Evolutionary conservation across 2,113 vertebrate genomes (phyloP).

Genomic region (Leptobrachium leishanense): DNA sequence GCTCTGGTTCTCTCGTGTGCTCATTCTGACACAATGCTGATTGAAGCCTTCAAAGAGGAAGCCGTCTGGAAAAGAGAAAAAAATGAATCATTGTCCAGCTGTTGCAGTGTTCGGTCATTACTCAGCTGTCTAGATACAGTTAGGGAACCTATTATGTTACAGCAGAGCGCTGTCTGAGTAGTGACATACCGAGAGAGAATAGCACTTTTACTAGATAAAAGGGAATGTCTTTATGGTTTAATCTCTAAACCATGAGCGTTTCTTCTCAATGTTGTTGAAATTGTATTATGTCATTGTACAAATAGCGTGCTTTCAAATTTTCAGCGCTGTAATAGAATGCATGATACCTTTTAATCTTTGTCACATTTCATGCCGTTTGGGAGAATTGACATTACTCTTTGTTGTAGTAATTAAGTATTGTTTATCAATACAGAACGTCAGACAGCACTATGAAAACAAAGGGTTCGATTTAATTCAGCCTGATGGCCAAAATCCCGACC

Average conservation of each 20-base stretch:
- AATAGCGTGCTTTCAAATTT: neutral
- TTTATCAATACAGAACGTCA: too few species aligned
- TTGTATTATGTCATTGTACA: neutral
- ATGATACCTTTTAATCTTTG: too few species aligned
- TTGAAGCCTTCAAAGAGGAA: slow-evolving; percentile 63
- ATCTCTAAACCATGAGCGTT: slow-evolving; percentile 9
- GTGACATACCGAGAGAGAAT: slow-evolving; percentile 58
- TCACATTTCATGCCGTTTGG: too few species aligned
- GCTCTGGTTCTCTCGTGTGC: slow-evolving; percentile 57
- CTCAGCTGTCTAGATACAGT: slow-evolving; percentile 70
- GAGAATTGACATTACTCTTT: too few species aligned
- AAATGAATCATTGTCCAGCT: slow-evolving; percentile 63
- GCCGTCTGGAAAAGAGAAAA: slow-evolving; percentile 43
- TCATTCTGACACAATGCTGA: slow-evolving; percentile 60
- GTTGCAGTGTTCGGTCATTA: slow-evolving; percentile 66
- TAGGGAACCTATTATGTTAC: slow-evolving; percentile 66
- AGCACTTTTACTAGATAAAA: slow-evolving; percentile 50
- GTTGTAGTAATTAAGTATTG: too few species aligned
- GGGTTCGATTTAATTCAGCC: too few species aligned
- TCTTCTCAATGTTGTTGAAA: neutral
- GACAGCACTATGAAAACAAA: too few species aligned
- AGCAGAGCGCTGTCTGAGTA: slow-evolving; percentile 53
- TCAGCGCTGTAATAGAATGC: too few species aligned
- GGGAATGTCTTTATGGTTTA: slow-evolving; percentile 37
- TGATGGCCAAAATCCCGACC: too few species aligned